phyloP scores from a whole-genome alignment of 2,113 vertebrate genomes.

The Cyanocitta stelleri region DNA sequence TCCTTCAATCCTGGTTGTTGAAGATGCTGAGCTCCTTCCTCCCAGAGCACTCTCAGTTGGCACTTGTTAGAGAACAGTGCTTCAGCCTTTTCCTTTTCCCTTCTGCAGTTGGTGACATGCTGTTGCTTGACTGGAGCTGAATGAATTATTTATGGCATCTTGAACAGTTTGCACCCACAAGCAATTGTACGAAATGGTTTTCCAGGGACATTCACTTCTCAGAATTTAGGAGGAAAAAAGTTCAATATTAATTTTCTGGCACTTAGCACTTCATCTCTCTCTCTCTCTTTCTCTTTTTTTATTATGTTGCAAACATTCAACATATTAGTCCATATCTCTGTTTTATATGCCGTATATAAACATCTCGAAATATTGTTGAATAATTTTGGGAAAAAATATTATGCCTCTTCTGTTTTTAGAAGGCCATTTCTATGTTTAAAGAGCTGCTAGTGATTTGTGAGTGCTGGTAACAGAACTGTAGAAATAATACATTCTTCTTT shows the following conservation, averaged over 20 bases:
- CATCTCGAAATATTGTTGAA: background rate
- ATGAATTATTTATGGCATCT: background rate
- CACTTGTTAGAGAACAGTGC: background rate
- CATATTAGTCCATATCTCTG: background rate
- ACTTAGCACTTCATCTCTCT: background rate
- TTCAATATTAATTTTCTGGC: conserved; percentile 8
- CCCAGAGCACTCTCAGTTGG: background rate
- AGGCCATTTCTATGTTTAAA: background rate
- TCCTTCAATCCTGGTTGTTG: background rate
- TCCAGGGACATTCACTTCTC: background rate
- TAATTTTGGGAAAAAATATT: background rate
- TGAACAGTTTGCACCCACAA: background rate
- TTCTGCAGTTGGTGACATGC: background rate
- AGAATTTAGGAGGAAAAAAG: background rate
- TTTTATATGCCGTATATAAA: background rate
- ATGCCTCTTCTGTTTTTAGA: background rate
- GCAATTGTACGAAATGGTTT: background rate
- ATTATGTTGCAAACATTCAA: background rate
- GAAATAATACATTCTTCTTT: background rate
- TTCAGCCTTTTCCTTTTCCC: background rate
- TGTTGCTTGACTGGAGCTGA: background rate
- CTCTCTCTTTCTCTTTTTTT: background rate
- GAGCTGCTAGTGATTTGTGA: background rate
- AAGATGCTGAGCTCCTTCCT: background rate
- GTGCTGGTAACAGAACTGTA: background rate